Conservation (phyloP, 2,888 invertebrate genomes). For the Oeneis ivallda region DNA sequence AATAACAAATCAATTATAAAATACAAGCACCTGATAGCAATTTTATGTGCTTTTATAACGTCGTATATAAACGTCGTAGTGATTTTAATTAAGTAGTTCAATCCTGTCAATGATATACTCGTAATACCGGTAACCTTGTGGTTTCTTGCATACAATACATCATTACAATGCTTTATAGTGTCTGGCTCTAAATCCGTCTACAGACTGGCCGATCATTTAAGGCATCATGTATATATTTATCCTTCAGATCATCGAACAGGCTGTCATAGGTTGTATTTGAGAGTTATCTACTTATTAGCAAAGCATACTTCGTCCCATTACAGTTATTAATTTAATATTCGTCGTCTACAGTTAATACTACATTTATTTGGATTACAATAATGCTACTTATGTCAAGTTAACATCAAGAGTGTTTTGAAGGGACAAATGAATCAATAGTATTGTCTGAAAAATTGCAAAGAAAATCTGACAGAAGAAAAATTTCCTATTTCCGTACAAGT, state of each 20-base stretch:
- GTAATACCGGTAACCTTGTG: slow-evolving; percentile 57
- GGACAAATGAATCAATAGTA: too few species aligned
- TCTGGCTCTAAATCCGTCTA: slow-evolving; percentile 16
- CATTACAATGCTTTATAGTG: slow-evolving; percentile 44
- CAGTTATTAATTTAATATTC: too few species aligned
- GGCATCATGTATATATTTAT: slow-evolving; percentile 24
- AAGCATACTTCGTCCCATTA: neutral
- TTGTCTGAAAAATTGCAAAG: too few species aligned
- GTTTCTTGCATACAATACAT: slow-evolving; percentile 52
- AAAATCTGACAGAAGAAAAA: too few species aligned
- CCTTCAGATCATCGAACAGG: neutral
- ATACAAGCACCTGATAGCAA: slow-evolving; percentile 20
- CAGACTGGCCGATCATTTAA: slow-evolving; percentile 26
- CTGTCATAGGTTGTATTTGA: neutral
- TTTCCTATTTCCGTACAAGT: too few species aligned
- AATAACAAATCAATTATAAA: slow-evolving; percentile 4
- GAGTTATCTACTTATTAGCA: neutral
- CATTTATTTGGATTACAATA: too few species aligned
- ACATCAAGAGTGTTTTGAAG: too few species aligned
- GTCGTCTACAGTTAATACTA: too few species aligned
- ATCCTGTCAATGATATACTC: slow-evolving; percentile 59
- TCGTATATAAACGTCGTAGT: slow-evolving; percentile 25
- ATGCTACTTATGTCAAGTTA: too few species aligned
- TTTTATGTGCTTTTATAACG: slow-evolving; percentile 27
- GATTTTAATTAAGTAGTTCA: slow-evolving; percentile 49